Base-by-base conservation (phyloP, 2,888 invertebrate genomes). In the Caradrina clavipalpis region DNA sequence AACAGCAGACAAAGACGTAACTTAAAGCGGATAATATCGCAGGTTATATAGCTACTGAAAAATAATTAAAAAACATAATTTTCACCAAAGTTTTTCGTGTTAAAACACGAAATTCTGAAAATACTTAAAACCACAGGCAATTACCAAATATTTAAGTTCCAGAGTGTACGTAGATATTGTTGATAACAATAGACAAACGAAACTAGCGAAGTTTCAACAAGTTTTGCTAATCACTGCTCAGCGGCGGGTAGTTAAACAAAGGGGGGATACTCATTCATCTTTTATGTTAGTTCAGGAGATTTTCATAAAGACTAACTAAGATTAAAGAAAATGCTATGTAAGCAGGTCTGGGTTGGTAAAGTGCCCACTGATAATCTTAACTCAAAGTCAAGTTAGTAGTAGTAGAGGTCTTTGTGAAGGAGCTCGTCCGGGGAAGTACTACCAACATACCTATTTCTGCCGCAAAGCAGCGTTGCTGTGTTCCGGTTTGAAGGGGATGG, bases 201-300 rank as follows among this genome's bases (percentile, higher is more conserved):
- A 78, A 76, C 69, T 74, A 65, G 47, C 49, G 0, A 59, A 76
- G 63, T 63, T 80, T 65, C 21, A n/a, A 60, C 35, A 80, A 72
- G 49, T 73, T 80, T 70, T 45, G 54, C 53, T 83, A 80, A 81
- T 83, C 81, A 83, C 49, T 51, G 45, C 39, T 13, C n/a, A 21
- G 65, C 73, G n/a, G 58, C 21, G 51, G 65, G 47, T 69, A 7
- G 22, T 54, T 17, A 58, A 56, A 83, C 74, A 80, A 81, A 67
- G 74, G 77, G 71, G 59, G 66, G 58, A 49, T 50, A n/a, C 56
- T 67, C 59, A 73, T 82, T 82, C 60, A 66, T 71, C 63, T 55
- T 73, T 71, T 73, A 73, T 73, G 53, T 62, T 51, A 55, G 51
- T 69, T 80, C 8, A 2, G n/a, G 42, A 53, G 49, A 57, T 69